Percentiles rank a stretch among this genome's conserved stretches.
Conservation (phyloP, 2,888 invertebrate species). For the Diploptera punctata region DNA sequence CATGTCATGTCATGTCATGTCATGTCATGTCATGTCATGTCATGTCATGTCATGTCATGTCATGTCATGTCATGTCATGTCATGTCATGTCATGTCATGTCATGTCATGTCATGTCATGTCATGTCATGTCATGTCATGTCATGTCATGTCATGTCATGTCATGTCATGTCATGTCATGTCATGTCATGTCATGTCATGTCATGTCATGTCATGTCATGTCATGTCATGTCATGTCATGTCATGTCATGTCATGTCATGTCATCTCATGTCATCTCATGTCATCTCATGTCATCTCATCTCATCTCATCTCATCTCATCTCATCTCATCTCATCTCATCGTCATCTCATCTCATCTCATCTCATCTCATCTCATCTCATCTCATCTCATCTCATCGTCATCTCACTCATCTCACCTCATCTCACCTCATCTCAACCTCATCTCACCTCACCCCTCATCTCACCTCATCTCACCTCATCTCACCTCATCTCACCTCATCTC, state of each 20-base stretch:
- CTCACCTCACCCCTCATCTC: slow-evolving; percentile 13
- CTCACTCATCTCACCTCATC: slow-evolving; percentile 5
- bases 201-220: not conserved
- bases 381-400: not conserved
- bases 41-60: not conserved
- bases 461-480: slow-evolving; percentile 11
- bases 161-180: not conserved
- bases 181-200: not conserved
- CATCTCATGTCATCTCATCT: not conserved
- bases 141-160: not conserved
- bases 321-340: no score
- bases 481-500: slow-evolving; percentile 6
- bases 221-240: not conserved
- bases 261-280: not conserved
- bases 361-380: not conserved
- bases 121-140: not conserved
- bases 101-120: not conserved
- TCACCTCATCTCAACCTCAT: slow-evolving; percentile 11
- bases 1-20: not conserved
- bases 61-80: not conserved
- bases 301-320: slow-evolving; percentile 2
- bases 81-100: not conserved
- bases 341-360: not conserved
- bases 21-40: not conserved
- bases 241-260: not conserved